Conservation (phyloP, 1,140 invertebrate species). For the Pseudobourletiella spinata region DNA sequence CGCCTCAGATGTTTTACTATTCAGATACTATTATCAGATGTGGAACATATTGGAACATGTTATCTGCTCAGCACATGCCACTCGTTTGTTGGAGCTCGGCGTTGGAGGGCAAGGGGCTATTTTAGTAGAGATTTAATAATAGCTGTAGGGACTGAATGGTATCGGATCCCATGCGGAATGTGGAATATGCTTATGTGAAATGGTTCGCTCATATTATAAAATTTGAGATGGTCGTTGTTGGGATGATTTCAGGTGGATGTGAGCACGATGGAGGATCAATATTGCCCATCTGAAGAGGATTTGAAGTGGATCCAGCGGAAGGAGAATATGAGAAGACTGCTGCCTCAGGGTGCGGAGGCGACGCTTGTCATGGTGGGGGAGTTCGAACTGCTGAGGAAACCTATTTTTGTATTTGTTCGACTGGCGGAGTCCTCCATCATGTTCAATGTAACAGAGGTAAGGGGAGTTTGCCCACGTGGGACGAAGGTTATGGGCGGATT, state of each 20-base stretch:
- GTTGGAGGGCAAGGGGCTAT: no score
- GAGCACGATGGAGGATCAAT: conserved; percentile 6
- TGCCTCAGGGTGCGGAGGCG: conserved; percentile 79
- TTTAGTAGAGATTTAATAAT: not conserved
- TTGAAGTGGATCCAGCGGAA: conserved; percentile 25
- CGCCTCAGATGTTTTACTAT: no score
- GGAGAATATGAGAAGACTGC: conserved; percentile 13
- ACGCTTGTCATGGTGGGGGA: conserved; percentile 78
- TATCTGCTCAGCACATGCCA: no score
- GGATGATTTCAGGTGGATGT: conserved; percentile 8
- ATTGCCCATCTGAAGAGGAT: conserved; percentile 26
- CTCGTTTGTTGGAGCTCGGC: not conserved
- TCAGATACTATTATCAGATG: no score
- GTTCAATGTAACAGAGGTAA: conserved; percentile 75
- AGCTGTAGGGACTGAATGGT: not conserved
- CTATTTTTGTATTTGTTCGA: conserved; percentile 85
- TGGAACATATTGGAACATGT: no score
- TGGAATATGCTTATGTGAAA: no score
- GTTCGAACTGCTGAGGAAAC: conserved; percentile 78
- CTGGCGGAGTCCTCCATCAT: conserved; percentile 76
- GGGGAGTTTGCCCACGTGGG: not conserved
- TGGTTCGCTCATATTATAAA: no score
- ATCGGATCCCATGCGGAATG: not conserved
- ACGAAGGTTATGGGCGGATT: no score
- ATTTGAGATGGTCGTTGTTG: not conserved